Evolutionary conservation across 92 coral and sea anemone genomes (phyloP), one percentile per base, ranked within the genome.

Genomic region (Phenganax marumi): DNA sequence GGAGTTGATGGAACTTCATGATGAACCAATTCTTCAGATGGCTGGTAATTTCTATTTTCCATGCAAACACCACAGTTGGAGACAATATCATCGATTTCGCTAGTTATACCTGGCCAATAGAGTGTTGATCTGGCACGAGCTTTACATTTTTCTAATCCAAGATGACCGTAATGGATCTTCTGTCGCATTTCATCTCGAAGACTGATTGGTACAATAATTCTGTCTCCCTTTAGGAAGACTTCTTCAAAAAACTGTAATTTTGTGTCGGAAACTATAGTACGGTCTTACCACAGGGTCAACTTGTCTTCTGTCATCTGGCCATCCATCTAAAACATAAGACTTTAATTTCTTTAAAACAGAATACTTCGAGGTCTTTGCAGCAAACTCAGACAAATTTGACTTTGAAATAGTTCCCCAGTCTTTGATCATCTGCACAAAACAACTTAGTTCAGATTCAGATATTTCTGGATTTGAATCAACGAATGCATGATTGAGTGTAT

Each of bases 61-160:
- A 13, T 14, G 63, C 63, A 56, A 56, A 8, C 21, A 19, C 17
- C 16, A 56, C 63, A 56, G 3, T 56, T 56, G 16, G 63, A 56
- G 3, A 56, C 21, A 13, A 14, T 14, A 1, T 56, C 63, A 56
- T 1, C 21, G 7, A 56, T 56, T 13, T 56, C 21, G 63, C 16
- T 1, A 56, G 16, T 56, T n/a, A 68, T 68, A 7, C 73, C 73
- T 11, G 73, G 73, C 73, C 73, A 68, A 7, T 68, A 68, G 16
- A 68, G 73, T 68, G 73, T 68, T 46, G 47, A 46, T 68, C 73
- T 25, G 8, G 73, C 73, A 25, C 73, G 47, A 25, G 47, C 11
- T 68, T 68, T 68, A 25, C 50, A 25, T 46, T 68, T 68, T 17
- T 68, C 73, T 68, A 68, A 10, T 8, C 73, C 73, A 46, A 68